Evolutionary conservation across 2,113 vertebrate genomes (phyloP).

Genomic region (Microtus ochrogaster): DNA sequence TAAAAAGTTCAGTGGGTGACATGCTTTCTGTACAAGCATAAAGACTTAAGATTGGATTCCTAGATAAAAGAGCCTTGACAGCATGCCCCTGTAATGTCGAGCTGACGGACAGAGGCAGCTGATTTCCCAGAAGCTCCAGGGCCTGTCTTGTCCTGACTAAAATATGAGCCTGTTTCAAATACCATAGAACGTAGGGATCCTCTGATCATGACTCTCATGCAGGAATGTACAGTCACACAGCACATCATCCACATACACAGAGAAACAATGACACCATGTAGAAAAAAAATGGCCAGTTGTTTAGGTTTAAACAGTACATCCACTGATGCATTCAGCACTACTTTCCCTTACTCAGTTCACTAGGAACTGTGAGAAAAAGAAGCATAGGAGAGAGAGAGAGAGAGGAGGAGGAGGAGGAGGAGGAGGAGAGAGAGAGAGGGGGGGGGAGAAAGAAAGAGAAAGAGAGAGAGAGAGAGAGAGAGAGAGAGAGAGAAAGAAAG

Average conservation of each 20-base stretch:
- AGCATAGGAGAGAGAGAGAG: not conserved
- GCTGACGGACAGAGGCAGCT: not conserved
- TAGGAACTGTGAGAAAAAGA: not conserved
- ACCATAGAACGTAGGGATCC: not conserved
- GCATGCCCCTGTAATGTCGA: not conserved
- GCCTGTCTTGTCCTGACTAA: not conserved
- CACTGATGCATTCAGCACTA: not conserved
- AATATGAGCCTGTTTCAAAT: not conserved
- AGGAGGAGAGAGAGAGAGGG: not conserved
- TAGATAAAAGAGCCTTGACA: no score
- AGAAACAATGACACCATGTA: not conserved
- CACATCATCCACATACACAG: no score
- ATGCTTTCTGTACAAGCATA: not conserved
- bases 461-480: not conserved
- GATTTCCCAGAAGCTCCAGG: no score
- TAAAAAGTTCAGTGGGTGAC: not conserved
- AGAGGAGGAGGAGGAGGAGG: no score
- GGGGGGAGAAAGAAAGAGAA: not conserved
- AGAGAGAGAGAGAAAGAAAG: not conserved
- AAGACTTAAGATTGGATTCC: not conserved
- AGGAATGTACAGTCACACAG: no score
- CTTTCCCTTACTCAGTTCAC: not conserved
- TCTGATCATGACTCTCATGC: not conserved
- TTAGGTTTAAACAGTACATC: no score
- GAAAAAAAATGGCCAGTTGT: not conserved